These are phyloP conservation scores for Drosophila stalkeri DNA, from an alignment of 2,888 invertebrate genomes.

Conservation along the genomic window DNA sequence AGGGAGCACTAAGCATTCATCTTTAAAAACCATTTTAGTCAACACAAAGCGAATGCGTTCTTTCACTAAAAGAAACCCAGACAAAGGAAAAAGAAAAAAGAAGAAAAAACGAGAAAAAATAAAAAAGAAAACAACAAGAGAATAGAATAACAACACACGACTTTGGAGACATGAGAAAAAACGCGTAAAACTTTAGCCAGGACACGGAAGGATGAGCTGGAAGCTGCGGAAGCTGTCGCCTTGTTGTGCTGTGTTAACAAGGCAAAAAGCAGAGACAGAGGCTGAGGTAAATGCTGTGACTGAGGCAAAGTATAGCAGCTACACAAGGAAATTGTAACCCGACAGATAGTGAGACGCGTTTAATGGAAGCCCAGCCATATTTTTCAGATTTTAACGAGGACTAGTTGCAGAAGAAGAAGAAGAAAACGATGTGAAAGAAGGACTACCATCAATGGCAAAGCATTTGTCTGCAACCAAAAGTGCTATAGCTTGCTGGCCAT, in stretches of 20 bases:
- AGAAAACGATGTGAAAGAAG: constrained; percentile 1
- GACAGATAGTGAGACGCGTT: constrained; percentile 62
- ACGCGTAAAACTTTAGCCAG: constrained; percentile 57
- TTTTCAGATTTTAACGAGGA: constrained; percentile 72
- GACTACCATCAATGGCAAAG: constrained; percentile 53
- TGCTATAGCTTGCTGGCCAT: constrained; percentile 28
- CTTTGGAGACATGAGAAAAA: constrained; percentile 27
- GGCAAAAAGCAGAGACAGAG: constrained; percentile 41
- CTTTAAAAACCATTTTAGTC: constrained; percentile 74
- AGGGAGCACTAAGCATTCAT: constrained; percentile 67
- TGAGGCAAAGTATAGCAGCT: constrained; percentile 11
- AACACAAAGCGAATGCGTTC: constrained; percentile 75
- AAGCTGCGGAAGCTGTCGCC: constrained; percentile 49
- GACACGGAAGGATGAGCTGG: constrained; percentile 12
- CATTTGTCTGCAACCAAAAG: constrained; percentile 58
- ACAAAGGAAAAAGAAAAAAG: constrained; percentile 5
- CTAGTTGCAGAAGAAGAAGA: constrained; percentile 27
- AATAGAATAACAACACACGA: constrained; percentile 30
- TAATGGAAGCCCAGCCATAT: constrained; percentile 75
- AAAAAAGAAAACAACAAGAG: constrained; percentile 17
- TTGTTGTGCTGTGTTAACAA: constrained; percentile 73
- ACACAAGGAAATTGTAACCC: constrained; percentile 75
- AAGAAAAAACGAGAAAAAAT: not conserved
- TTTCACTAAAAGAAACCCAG: constrained; percentile 19
- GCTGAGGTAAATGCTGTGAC: not conserved